Conservation (phyloP, 2,113 vertebrate genomes). For the Sander vitreus region DNA sequence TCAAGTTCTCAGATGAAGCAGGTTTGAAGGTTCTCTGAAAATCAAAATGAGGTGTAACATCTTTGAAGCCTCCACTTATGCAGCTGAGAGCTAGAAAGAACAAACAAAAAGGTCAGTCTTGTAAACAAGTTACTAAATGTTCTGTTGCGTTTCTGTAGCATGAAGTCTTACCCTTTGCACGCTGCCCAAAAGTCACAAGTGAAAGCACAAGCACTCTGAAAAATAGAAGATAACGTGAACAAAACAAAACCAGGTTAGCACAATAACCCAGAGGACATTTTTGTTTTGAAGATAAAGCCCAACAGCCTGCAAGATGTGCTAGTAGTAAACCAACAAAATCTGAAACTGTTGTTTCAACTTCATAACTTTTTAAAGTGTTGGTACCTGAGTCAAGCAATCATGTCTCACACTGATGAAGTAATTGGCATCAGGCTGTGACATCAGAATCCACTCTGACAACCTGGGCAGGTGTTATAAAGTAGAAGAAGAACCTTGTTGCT, state of each 20-base stretch:
- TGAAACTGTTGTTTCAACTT: neutral
- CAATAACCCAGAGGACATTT: slow-evolving; percentile 22
- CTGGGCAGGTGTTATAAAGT: slow-evolving; percentile 21
- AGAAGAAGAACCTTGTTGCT: no score
- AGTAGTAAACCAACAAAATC: neutral
- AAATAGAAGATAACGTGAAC: neutral
- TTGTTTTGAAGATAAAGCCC: neutral
- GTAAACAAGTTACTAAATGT: accelerated
- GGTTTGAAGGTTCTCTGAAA: accelerated
- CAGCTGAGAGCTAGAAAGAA: slow-evolving; percentile 6
- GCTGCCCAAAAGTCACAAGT: neutral
- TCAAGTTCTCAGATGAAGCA: neutral
- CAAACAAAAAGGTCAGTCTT: neutral
- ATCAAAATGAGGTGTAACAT: neutral
- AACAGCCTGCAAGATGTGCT: accelerated
- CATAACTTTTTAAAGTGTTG: neutral
- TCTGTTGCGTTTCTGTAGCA: neutral
- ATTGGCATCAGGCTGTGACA: neutral
- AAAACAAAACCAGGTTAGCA: neutral
- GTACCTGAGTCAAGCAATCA: neutral
- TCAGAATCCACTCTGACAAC: neutral
- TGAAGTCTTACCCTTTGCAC: slow-evolving; percentile 1
- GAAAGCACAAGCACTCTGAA: slow-evolving; percentile 44
- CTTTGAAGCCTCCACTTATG: neutral
- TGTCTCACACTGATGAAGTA: neutral